phyloP scores from a whole-genome alignment of 2,113 vertebrate species.

The Neolamprologus cancellatus region DNA sequence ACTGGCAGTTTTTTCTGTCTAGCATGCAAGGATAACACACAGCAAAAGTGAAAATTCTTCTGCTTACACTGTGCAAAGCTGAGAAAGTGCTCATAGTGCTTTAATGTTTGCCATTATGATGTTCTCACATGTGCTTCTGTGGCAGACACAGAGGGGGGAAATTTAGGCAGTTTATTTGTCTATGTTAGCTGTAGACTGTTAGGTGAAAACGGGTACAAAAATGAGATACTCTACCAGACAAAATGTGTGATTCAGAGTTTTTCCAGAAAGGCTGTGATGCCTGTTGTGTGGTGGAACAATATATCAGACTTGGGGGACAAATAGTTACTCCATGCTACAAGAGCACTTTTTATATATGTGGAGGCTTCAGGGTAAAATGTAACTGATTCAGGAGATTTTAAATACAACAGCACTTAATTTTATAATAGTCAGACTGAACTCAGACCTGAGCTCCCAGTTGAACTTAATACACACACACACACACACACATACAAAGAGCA shows the following conservation, averaged over 20 bases:
- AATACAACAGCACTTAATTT: not conserved
- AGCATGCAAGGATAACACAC: not conserved
- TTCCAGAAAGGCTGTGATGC: not conserved
- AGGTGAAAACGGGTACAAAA: not conserved
- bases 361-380: not conserved
- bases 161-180: conserved; percentile 28
- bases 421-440: not conserved
- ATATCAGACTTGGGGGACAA: not conserved
- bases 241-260: not conserved
- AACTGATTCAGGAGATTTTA: not conserved
- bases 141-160: conserved; percentile 5
- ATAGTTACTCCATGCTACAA: not conserved
- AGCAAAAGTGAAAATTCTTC: not conserved
- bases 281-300: not conserved
- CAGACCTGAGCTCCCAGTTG: not conserved
- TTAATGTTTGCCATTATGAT: conserved; percentile 10
- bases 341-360: not conserved
- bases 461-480: not conserved
- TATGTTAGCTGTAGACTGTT: not conserved
- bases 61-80: not conserved
- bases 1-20: conserved; percentile 31
- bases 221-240: not conserved
- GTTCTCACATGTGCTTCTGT: conserved; percentile 2
- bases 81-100: conserved; percentile 9
- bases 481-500: not conserved